Conservation (phyloP, 2,113 vertebrate genomes). For the Mystacornis crossleyi region DNA sequence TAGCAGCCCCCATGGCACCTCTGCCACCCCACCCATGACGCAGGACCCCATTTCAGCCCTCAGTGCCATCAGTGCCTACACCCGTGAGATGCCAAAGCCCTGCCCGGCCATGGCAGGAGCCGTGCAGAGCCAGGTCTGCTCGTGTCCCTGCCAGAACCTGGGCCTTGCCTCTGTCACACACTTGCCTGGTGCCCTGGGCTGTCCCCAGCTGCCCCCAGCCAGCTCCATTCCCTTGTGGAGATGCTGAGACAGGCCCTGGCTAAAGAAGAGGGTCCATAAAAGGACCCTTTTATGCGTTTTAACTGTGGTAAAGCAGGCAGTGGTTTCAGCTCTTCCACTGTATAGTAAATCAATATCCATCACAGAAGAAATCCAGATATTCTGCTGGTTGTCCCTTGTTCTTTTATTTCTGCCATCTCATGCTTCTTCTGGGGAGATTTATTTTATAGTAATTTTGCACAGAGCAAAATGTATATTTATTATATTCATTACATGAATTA, state of each 20-base stretch:
- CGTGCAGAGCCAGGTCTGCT: fast-evolving
- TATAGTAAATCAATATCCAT: neutral
- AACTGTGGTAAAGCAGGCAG: neutral
- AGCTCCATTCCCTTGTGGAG: fast-evolving
- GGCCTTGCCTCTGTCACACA: neutral
- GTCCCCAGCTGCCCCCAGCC: neutral
- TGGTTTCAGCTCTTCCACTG: neutral
- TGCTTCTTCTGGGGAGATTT: neutral
- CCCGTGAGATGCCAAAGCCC: neutral
- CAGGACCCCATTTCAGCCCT: neutral
- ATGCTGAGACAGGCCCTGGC: neutral
- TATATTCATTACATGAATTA: slow-evolving; percentile 6
- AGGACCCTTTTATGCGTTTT: neutral
- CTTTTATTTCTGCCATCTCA: neutral
- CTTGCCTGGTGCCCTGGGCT: neutral
- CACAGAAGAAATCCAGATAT: neutral
- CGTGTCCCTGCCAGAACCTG: neutral
- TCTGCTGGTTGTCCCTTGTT: neutral
- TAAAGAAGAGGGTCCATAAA: too few relatives aligned
- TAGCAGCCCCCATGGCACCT: neutral
- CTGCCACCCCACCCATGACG: neutral
- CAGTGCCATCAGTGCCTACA: neutral
- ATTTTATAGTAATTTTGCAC: neutral
- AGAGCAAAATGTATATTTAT: slow-evolving; percentile 15
- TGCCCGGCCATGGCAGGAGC: neutral